These are phyloP conservation scores for Eupsittula cactorum DNA, from an alignment of 2,113 vertebrate species.

Conservation along the genomic window DNA sequence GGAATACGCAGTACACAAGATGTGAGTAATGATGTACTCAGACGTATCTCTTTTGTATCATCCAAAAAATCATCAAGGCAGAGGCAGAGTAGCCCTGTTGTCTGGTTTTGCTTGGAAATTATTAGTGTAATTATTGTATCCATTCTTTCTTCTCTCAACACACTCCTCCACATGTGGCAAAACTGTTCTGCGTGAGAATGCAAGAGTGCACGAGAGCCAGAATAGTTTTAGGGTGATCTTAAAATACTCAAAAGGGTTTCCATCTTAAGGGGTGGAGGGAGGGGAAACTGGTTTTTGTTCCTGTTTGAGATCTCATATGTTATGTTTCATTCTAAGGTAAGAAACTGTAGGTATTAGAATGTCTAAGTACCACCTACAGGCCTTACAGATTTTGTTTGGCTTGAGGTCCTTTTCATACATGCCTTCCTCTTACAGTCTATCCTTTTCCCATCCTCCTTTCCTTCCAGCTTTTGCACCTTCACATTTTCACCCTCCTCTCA, in stretches of 20 bases:
- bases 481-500: neutral
- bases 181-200: neutral
- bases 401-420: accelerated
- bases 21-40: neutral
- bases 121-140: neutral
- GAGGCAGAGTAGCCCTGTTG: neutral
- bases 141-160: neutral
- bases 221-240: neutral
- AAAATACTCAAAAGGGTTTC: neutral
- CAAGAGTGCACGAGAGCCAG: accelerated
- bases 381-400: neutral
- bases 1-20: neutral
- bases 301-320: neutral
- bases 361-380: neutral
- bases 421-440: neutral
- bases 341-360: neutral
- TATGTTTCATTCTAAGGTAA: neutral
- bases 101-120: neutral
- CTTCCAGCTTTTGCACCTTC: neutral
- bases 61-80: neutral
- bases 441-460: neutral
- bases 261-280: neutral
- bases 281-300: neutral
- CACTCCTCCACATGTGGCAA: neutral
- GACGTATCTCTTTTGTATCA: neutral